Percentiles rank a stretch among this genome's conserved stretches.
phyloP scores from a whole-genome alignment of 1,140 invertebrate genomes.

The Globodera ellingtonae region DNA sequence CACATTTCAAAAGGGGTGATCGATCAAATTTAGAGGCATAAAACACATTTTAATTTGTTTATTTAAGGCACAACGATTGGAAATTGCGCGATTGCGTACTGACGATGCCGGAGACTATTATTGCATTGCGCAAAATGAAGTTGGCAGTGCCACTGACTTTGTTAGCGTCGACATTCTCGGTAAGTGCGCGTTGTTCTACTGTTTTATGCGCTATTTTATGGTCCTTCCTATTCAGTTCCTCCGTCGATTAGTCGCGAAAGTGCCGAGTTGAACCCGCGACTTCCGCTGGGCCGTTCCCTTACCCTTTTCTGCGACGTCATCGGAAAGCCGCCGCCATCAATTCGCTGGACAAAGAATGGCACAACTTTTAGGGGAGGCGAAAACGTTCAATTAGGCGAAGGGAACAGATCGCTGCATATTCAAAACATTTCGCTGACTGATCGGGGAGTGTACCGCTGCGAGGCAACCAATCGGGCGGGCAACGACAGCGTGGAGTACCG shows the following conservation, averaged over 20 bases:
- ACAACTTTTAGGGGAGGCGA: slow-evolving; percentile 37
- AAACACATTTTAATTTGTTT: slow-evolving; percentile 23
- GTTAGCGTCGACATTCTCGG: slow-evolving; percentile 58
- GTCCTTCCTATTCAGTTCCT: slow-evolving; percentile 49
- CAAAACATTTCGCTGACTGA: slow-evolving; percentile 57
- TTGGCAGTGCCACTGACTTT: slow-evolving; percentile 48
- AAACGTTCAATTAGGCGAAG: slow-evolving; percentile 19
- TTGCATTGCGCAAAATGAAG: slow-evolving; percentile 56
- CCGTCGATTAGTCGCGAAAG: slow-evolving; percentile 56
- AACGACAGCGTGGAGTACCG: slow-evolving; percentile 56
- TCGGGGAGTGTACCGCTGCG: slow-evolving; percentile 58
- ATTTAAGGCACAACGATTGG: slow-evolving; percentile 51
- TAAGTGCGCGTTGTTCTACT: slow-evolving; percentile 11
- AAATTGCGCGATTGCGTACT: slow-evolving; percentile 51
- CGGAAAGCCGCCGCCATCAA: slow-evolving; percentile 56
- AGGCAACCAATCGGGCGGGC: slow-evolving; percentile 55
- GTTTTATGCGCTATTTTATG: not conserved
- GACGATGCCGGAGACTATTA: slow-evolving; percentile 55
- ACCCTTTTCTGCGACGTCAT: slow-evolving; percentile 55
- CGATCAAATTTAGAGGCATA: slow-evolving; percentile 2
- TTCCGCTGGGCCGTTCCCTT: slow-evolving; percentile 54
- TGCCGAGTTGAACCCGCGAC: slow-evolving; percentile 53
- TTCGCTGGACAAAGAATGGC: slow-evolving; percentile 54
- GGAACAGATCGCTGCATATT: slow-evolving; percentile 47
- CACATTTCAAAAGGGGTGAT: slow-evolving; percentile 42